Evolutionary conservation across 2,888 invertebrate species (phyloP), one percentile per base, ranked within the genome.

Genomic region (Drosophila borealis): DNA sequence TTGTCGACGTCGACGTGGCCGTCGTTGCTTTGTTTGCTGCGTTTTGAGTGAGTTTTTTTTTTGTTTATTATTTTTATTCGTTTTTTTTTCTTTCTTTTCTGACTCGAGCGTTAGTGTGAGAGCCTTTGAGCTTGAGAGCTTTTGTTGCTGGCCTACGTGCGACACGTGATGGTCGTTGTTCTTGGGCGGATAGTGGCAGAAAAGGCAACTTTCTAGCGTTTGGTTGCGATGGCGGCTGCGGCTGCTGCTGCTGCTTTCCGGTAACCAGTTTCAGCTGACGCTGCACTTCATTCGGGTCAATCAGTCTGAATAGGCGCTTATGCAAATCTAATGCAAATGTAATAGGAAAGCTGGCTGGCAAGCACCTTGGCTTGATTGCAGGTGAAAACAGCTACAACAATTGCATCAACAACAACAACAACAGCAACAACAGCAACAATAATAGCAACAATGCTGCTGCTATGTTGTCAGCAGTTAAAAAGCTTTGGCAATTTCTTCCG

Each of bases 401-500:
- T 41, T 59, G 34, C 75, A 74, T 14, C 68, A 62, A 33, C 42
- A 13, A 3, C 39, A 57, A 25, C 51, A 5, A 29, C 63, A 44
- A 17, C 42, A 63, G 19, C 55, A 69, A n/a, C 21, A 49, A 13
- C 48, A 36, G 1, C 3, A 36, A 1, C 36, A 36, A 36, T 19
- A 45, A 41, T 25, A 57, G 34, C 53, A 70, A 65, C 33, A 57
- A 53, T 67, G 29, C 29, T 45, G 44, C n/a, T 17, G 17, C 17
- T 17, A 2, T 50, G 11, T 55, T 49, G 62, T 56, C 60, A 70
- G 51, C 63, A 60, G 57, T 49, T 66, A 41, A 62, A 41, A 62
- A 62, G 60, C 83, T 78, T 63, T 76, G 80, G 68, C 81, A 83
- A 81, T 84, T 84, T 85, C 85, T 85, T 86, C 85, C 85, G 85